Percentiles rank a stretch among this genome's conserved stretches.
phyloP scores from a whole-genome alignment of 2,113 vertebrate species.

The Mustelus asterias region DNA sequence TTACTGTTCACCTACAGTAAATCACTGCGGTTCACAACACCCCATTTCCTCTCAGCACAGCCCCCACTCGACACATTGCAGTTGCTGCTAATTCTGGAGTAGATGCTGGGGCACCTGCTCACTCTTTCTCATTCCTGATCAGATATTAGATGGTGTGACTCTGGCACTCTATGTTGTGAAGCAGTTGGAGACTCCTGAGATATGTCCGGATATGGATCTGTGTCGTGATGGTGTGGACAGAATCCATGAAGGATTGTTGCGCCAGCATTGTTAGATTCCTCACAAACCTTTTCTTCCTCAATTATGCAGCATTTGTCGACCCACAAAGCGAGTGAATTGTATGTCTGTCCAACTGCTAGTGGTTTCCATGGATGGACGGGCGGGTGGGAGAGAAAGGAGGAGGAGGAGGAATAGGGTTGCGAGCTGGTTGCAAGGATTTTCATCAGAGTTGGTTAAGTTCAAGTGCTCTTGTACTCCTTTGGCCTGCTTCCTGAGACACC shows the following conservation, averaged over 20 bases:
- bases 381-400: too few relatives aligned
- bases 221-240: neutral
- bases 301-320: neutral
- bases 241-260: neutral
- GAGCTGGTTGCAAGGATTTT: neutral
- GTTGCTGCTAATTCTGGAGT: too few relatives aligned
- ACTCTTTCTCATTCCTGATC: neutral
- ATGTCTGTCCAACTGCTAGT: neutral
- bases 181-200: neutral
- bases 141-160: neutral
- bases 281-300: neutral
- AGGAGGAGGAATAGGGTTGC: neutral
- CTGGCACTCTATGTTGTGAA: neutral
- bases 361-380: neutral
- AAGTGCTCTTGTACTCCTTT: neutral
- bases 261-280: neutral
- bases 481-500: neutral
- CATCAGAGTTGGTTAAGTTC: neutral
- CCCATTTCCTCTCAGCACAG: too few relatives aligned
- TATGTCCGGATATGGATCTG: neutral
- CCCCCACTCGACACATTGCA: too few relatives aligned
- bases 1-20: too few relatives aligned
- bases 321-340: neutral
- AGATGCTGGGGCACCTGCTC: too few relatives aligned
- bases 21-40: too few relatives aligned